Evolutionary conservation across 2,888 invertebrate genomes (phyloP).

Genomic region (Nymphalis polychloros): DNA sequence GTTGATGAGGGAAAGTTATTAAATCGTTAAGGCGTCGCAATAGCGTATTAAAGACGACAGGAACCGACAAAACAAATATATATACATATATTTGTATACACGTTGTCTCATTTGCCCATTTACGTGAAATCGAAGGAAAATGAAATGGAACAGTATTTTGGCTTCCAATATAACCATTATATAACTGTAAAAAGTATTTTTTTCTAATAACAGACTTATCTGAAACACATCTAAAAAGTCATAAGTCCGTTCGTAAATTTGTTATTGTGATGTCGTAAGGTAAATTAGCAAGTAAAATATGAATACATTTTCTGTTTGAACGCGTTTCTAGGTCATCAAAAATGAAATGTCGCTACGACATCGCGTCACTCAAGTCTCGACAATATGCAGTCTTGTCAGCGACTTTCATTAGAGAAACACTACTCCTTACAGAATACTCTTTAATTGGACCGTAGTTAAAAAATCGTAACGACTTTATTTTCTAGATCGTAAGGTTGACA

Average conservation of each 20-base stretch:
- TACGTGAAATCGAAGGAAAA: no score
- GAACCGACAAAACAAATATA: no score
- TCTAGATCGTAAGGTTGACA: constrained; percentile 37
- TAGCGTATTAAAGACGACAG: no score
- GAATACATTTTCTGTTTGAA: constrained; percentile 18
- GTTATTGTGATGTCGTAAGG: background rate
- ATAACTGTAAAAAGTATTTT: no score
- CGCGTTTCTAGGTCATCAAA: constrained; percentile 45
- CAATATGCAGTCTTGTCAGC: constrained; percentile 42
- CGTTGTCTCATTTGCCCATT: no score
- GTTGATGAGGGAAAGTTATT: no score
- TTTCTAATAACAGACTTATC: no score
- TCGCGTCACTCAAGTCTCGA: constrained; percentile 45
- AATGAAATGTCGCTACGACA: constrained; percentile 42
- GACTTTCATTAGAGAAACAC: constrained; percentile 58
- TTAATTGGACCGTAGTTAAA: constrained; percentile 49
- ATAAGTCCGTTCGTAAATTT: background rate
- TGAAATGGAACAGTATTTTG: no score
- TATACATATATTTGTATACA: no score
- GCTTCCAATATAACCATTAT: no score
- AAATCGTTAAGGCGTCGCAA: no score
- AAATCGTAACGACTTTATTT: constrained; percentile 41
- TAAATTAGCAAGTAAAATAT: constrained; percentile 1
- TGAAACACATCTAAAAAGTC: no score
- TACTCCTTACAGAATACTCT: constrained; percentile 41